Evolutionary conservation across 2,888 invertebrate species (phyloP), one percentile per base, ranked within the genome.

Genomic region (Alviniconcha strummeri): DNA sequence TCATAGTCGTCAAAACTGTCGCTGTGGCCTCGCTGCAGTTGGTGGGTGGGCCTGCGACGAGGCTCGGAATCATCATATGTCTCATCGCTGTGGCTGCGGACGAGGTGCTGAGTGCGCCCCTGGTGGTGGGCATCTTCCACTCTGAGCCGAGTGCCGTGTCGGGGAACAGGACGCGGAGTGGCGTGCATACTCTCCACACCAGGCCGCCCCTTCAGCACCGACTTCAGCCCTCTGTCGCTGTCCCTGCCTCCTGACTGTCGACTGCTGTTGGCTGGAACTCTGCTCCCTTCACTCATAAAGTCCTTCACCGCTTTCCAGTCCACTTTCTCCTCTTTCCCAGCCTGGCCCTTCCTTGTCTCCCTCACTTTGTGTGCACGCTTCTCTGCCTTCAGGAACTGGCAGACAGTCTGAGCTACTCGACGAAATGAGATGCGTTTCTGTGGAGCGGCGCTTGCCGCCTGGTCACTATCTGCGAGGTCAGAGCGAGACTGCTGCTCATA

Each of bases 391-490:
- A 83, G 9, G n/a, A 83, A 74, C 64, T n/a, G 56, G 54, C 52
- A 57, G 4, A 83, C 54, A 13, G 67, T 83, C 52, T 64, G 78
- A n/a, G 83, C 83, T 54, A 83, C 60, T 3, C 54, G 52, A 56
- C 71, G 78, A 64, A 83, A 83, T 13, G 83, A 72, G 7, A 78
- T 60, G 60, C 71, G 83, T 57, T 79, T 83, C 13, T 57, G 77
- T 15, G 15, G 60, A 36, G 9, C 55, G 11, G 69, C 4, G 13
- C 56, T 52, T 60, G 55, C 78, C 52, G n/a, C 52, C 9, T 54
- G 81, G 67, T 19, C 60, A 54, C n/a, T 56, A 8, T 76, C 77
- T 56, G 57, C 75, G 17, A 75, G 36, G 36, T 81, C 80, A 7
- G 80, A 76, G 19, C 52, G 56, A 11, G 80, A 84, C 17, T 79